Percentiles rank a stretch among this genome's conserved stretches.
These are phyloP conservation scores for Apocheima hispidaria DNA, from an alignment of 2,888 invertebrate genomes.

Conservation along the genomic window DNA sequence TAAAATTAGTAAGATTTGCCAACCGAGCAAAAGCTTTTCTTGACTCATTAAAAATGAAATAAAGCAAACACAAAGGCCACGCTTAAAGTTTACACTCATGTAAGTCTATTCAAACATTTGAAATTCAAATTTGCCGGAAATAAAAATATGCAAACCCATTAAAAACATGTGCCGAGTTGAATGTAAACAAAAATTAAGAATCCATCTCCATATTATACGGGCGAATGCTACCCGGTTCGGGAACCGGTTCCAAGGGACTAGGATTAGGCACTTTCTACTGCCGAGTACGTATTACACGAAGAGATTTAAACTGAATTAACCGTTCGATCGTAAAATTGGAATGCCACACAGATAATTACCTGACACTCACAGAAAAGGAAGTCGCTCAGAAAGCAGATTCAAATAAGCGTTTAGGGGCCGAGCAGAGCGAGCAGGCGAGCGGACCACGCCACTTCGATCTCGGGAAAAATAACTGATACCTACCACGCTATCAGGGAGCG, in stretches of 20 bases:
- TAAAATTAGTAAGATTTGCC: neutral
- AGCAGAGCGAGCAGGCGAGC: slow-evolving; percentile 63
- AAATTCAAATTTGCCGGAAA: slow-evolving; percentile 46
- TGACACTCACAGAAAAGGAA: slow-evolving; percentile 86
- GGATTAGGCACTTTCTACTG: slow-evolving; percentile 80
- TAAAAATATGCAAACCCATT: slow-evolving; percentile 44
- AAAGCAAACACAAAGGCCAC: slow-evolving; percentile 6
- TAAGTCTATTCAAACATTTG: slow-evolving; percentile 40
- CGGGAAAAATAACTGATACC: slow-evolving; percentile 73
- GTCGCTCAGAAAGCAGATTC: slow-evolving; percentile 81
- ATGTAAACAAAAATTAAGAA: slow-evolving; percentile 47
- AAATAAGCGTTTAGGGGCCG: slow-evolving; percentile 81
- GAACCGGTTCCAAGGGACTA: slow-evolving; percentile 73
- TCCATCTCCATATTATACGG: slow-evolving; percentile 58
- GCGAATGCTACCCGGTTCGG: slow-evolving; percentile 54
- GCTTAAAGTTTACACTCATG: slow-evolving; percentile 29
- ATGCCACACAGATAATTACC: slow-evolving; percentile 86
- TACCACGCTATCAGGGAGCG: slow-evolving; percentile 65
- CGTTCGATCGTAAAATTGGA: slow-evolving; percentile 86
- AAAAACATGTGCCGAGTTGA: slow-evolving; percentile 41
- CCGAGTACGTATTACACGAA: slow-evolving; percentile 81
- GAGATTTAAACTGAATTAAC: slow-evolving; percentile 86
- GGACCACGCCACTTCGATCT: slow-evolving; percentile 62
- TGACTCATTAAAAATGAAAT: slow-evolving; percentile 11
- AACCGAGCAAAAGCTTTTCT: slow-evolving; percentile 3